Evolutionary conservation across 2,113 vertebrate species (phyloP).

Genomic region (Ancistrus triradiatus): DNA sequence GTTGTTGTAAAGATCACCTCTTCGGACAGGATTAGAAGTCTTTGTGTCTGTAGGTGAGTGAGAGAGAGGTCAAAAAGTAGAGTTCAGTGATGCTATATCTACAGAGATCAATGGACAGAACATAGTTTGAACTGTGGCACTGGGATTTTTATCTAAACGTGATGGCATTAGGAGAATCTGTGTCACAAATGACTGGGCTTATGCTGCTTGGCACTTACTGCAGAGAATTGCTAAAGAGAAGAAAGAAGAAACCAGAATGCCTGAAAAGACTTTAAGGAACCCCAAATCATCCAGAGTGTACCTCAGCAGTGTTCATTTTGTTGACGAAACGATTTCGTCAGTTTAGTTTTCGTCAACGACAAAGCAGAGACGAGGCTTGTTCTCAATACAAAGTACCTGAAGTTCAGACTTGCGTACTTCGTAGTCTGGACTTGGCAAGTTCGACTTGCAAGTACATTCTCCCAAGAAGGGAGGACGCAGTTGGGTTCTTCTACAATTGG

Average conservation of each 20-base stretch:
- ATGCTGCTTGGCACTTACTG: neutral
- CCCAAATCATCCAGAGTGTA: too few species aligned
- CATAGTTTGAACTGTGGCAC: constrained; percentile 12
- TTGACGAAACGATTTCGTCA: too few species aligned
- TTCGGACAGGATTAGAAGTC: constrained; percentile 32
- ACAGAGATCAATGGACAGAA: constrained; percentile 31
- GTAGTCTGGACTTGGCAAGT: too few species aligned
- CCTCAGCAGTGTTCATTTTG: too few species aligned
- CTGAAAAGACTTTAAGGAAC: neutral
- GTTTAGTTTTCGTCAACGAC: too few species aligned
- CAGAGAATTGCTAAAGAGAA: neutral
- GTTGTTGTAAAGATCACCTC: constrained; percentile 25
- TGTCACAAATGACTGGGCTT: neutral
- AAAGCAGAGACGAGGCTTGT: too few species aligned
- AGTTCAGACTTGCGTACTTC: too few species aligned
- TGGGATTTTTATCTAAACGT: constrained; percentile 30
- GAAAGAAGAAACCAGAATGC: neutral
- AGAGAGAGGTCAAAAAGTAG: neutral
- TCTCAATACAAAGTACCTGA: too few species aligned
- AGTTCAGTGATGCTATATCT: neutral
- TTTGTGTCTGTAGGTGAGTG: neutral
- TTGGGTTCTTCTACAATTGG: too few species aligned
- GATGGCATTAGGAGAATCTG: constrained; percentile 10
- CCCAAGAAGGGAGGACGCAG: too few species aligned
- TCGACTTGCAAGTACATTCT: too few species aligned